A percentile compares a stretch with the other conserved stretches of the same genome.
Evolutionary conservation across 2,888 invertebrate species (phyloP).

Genomic region (Macrostomum cliftonense): DNA sequence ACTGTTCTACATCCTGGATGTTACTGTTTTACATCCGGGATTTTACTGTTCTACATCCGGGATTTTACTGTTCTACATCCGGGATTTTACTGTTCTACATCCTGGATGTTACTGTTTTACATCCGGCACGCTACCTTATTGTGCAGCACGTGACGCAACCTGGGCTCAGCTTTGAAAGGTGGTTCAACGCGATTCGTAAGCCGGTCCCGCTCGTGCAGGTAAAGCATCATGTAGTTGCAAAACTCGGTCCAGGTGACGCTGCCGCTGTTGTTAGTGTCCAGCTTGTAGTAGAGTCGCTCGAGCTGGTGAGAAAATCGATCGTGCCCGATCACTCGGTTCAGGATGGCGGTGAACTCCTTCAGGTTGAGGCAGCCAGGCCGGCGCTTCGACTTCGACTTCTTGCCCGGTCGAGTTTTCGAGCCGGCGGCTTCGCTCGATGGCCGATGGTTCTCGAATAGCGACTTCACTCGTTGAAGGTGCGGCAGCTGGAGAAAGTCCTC

Average conservation of each 20-base stretch:
- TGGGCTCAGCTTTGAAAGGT: constrained; percentile 30
- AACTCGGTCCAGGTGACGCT: constrained; percentile 38
- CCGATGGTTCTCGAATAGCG: constrained; percentile 23
- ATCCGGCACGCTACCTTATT: constrained; percentile 24
- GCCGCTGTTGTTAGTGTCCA: constrained; percentile 32
- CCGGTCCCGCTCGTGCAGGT: constrained; percentile 34
- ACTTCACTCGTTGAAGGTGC: constrained; percentile 30
- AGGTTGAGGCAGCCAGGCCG: constrained; percentile 27
- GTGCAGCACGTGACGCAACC: constrained; percentile 30
- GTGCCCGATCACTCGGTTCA: constrained; percentile 25
- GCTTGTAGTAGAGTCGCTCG: constrained; percentile 26
- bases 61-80: too few relatives aligned
- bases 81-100: too few relatives aligned
- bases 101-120: too few relatives aligned
- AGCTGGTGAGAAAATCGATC: constrained; percentile 29
- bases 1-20: too few relatives aligned
- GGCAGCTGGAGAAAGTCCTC: constrained; percentile 31
- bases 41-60: too few relatives aligned
- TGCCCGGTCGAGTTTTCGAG: too few relatives aligned
- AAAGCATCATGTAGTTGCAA: constrained; percentile 31
- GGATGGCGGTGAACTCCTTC: constrained; percentile 28
- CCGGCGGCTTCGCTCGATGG: constrained; percentile 12
- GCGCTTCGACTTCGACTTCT: constrained; percentile 12
- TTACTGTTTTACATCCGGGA: too few relatives aligned
- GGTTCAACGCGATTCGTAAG: constrained; percentile 25